phyloP scores from a whole-genome alignment of 2,797 vertebrate species.

The Hirundo rustica region DNA sequence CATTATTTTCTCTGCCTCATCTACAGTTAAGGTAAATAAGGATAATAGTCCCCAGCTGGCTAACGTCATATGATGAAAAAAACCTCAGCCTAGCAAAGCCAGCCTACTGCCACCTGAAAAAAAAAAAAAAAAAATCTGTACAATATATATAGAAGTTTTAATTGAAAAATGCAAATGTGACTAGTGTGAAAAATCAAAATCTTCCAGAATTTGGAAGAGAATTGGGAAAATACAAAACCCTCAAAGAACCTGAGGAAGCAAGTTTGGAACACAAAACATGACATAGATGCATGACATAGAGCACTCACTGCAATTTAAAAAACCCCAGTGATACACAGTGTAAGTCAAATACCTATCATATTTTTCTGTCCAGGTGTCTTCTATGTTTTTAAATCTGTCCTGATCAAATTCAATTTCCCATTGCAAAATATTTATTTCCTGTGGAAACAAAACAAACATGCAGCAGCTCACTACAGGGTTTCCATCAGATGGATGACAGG shows the following conservation, averaged over 20 bases:
- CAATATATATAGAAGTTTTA: neutral
- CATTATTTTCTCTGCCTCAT: neutral
- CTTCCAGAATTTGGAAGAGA: neutral
- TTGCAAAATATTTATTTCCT: constrained; percentile 91
- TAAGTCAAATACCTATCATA: constrained; percentile 81
- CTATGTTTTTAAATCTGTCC: constrained; percentile 85
- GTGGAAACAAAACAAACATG: constrained; percentile 20
- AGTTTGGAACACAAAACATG: neutral
- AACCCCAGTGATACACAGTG: neutral
- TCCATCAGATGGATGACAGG: neutral
- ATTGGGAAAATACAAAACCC: neutral
- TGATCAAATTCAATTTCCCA: constrained; percentile 93
- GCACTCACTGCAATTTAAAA: neutral
- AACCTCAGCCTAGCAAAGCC: neutral
- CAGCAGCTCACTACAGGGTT: neutral
- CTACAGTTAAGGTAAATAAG: neutral
- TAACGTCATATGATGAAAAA: neutral
- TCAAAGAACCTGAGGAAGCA: neutral
- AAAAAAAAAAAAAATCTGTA: neutral
- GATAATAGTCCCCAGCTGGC: neutral
- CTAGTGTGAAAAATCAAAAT: neutral
- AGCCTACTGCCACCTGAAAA: neutral
- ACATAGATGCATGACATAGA: neutral
- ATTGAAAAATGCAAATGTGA: neutral
- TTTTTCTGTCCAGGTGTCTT: constrained; percentile 85